Evolutionary conservation across 2,797 vertebrate genomes (phyloP), one percentile per base, ranked within the genome.

Genomic region (Poecilia picta): DNA sequence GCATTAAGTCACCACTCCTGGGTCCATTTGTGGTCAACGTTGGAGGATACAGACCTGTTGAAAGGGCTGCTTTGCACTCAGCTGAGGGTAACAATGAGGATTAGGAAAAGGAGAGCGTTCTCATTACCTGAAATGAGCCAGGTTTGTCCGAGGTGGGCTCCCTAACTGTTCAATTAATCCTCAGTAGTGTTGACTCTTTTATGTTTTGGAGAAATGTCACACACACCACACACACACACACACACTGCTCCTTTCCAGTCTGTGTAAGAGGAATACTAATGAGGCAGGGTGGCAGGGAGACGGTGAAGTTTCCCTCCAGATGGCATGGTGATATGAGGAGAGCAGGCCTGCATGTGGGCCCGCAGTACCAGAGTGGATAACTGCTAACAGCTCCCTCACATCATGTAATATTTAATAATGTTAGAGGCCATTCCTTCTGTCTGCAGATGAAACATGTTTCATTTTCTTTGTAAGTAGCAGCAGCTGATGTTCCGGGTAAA

Each of bases 281-380:
- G 85, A 78, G 43, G 64, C 85, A 78, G 83, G 82, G 85, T 76
- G 82, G 83, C 79, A 64, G 74, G 49, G 88, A 88, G 87, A 89
- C 85, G 53, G 81, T 73, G 73, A 90, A 87, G 85, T 90, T 91
- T 84, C 84, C 87, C 68, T 76, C 84, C 89, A 90, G 91, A 92
- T 93, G 92, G 89, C 87, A 64, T 25, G 33, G 87, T 90, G 87
- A 93, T 91, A 92, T 74, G 88, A 90, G 85, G 91, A 90, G 90
- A 91, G 91, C 90, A 86, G 85, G 86, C 81, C 83, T 78, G 83
- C 84, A 87, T 90, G 89, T 70, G 85, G 89, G 88, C 86, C 85
- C 85, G 88, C 86, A 81, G 86, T 81, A 87, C 88, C 87, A 78
- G 82, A 47, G 82, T 84, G 84, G 86, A 87, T 85, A 85, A 89